Conservation (phyloP, 64 coral and sea anemone species). For the Dendrophyllia cribrosa region DNA sequence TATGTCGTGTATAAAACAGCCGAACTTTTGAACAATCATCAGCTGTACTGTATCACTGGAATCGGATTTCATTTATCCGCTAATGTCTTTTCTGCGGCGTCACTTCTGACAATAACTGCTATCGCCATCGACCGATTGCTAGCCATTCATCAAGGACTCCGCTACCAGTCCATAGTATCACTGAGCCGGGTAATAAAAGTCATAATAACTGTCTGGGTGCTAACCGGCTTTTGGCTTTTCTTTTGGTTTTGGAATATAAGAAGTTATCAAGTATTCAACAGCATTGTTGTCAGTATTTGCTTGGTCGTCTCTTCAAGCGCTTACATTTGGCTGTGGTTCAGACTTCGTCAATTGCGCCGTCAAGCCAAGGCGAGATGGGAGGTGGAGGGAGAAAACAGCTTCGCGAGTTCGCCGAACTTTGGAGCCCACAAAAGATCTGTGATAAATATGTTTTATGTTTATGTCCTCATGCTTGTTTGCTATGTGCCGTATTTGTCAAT, state of each 20-base stretch:
- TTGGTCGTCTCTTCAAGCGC: conserved; percentile 2
- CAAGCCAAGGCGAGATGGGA: background rate
- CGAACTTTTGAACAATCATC: conserved; percentile 23
- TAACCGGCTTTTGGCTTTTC: conserved; percentile 27
- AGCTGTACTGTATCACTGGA: conserved; percentile 36
- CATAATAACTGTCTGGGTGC: conserved; percentile 15
- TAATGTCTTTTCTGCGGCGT: conserved; percentile 66
- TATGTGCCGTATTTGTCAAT: conserved; percentile 65
- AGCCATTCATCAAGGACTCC: conserved; percentile 41
- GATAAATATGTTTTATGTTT: conserved; percentile 48
- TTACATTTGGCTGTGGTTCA: background rate
- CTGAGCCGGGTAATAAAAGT: background rate
- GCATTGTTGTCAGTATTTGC: conserved; percentile 55
- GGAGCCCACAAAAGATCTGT: conserved; percentile 46
- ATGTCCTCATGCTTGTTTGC: conserved; percentile 51
- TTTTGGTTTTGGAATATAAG: background rate
- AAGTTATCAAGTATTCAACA: conserved; percentile 14
- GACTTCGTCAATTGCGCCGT: background rate
- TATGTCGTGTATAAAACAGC: conserved; percentile 52
- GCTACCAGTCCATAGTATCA: conserved; percentile 48
- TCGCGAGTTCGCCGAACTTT: background rate
- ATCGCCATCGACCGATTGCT: conserved; percentile 70
- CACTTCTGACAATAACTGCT: conserved; percentile 65
- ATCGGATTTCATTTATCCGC: conserved; percentile 60
- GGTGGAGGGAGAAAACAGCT: background rate